Conservation (phyloP, 2,797 vertebrate species). For the Periophthalmus magnuspinnatus region DNA sequence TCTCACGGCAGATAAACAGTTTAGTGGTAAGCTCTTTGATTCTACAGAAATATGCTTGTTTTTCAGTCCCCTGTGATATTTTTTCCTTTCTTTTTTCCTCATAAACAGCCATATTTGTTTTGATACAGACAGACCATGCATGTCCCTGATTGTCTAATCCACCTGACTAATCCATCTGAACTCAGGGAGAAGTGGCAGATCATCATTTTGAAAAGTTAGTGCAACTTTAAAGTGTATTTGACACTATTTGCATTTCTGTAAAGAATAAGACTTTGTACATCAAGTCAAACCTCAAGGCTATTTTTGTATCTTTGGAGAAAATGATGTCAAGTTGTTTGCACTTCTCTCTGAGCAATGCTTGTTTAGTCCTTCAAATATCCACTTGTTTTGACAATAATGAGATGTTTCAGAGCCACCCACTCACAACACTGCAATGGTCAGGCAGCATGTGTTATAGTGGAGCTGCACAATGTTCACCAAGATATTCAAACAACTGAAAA, state of each 20-base stretch:
- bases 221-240: not conserved
- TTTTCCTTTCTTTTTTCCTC: no score
- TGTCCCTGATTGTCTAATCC: no score
- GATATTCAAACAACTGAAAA: not conserved
- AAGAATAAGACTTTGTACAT: not conserved
- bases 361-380: not conserved
- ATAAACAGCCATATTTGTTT: no score
- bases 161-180: no score
- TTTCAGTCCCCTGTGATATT: no score
- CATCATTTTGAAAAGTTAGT: no score
- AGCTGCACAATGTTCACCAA: not conserved
- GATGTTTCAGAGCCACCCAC: not conserved
- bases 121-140: no score
- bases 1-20: no score
- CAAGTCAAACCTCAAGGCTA: not conserved
- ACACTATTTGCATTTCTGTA: not conserved
- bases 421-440: not conserved
- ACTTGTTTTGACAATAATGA: constrained; percentile 4
- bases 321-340: not conserved
- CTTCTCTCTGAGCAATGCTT: not conserved
- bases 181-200: no score
- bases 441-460: not conserved
- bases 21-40: no score
- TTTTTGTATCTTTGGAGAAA: not conserved
- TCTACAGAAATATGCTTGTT: no score